Evolutionary conservation across 2,797 vertebrate species (phyloP), one percentile per base, ranked within the genome.

Genomic region (Sarcoramphus papa): DNA sequence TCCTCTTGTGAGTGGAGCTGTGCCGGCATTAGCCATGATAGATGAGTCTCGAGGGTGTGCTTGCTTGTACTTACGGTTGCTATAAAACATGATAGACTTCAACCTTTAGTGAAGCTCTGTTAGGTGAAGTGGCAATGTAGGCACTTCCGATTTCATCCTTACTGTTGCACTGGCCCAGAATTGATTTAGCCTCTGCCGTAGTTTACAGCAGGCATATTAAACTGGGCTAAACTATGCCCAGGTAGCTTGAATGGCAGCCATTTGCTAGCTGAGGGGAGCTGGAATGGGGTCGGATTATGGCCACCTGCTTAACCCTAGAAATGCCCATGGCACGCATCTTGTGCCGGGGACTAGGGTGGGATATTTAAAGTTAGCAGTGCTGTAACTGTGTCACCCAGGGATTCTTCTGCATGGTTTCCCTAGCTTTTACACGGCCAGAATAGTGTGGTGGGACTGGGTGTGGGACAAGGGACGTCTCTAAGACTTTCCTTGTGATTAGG

Each of bases 161-260:
- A 9, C 48, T 56, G 48, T 77, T 73, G 21, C 1, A 2, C n/a
- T 64, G 48, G 48, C n/a, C 40, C n/a, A 33, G 47, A 40, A n/a
- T 14, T 67, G 33, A 76, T 63, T 88, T 35, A 37, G 51, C 27
- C 31, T 70, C 30, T 80, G 59, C 57, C 1, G 0, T 43, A 28
- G 48, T 68, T 81, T 31, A 51, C 54, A 73, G 59, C 37, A 53
- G 72, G 22, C 4, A 1, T 17, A 0, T 30, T 33, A 57, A 72
- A 16, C 16, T 12, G 17, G n/a, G 30, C 41, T 89, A 22, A 57
- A 7, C 30, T 87, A 15, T 21, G 40, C 50, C 27, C 50, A 31
- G 40, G 37, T 37, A 35, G 64, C 59, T 73, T 0, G 0, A 17
- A 40, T 4, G 21, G 54, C 18, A 69, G 50, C 54, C 2, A 0